These are phyloP conservation scores for Neuroscelio doddi DNA, from an alignment of 2,888 invertebrate species.

Conservation along the genomic window DNA sequence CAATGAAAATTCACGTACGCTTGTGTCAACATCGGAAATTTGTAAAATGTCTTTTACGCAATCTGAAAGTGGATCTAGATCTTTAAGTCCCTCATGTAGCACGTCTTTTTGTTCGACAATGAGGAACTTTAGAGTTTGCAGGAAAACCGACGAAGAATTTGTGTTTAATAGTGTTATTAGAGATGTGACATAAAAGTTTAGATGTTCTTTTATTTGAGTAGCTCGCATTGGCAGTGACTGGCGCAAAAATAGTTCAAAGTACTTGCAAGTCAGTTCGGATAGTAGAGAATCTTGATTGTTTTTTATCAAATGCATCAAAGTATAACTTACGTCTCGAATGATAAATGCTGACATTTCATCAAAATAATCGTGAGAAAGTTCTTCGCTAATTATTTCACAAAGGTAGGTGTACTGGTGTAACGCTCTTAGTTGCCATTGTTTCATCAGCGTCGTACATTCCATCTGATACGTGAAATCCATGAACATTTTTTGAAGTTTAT, in stretches of 20 bases:
- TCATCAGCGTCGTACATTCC: conserved; percentile 69
- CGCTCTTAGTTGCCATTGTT: conserved; percentile 68
- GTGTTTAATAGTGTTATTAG: conserved; percentile 71
- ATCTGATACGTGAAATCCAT: conserved; percentile 74
- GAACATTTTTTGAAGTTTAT: conserved; percentile 75
- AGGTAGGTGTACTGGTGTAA: conserved; percentile 77
- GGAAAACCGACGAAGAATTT: conserved; percentile 15
- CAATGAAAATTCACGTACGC: conserved; percentile 8
- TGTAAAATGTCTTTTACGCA: conserved; percentile 56
- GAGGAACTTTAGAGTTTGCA: conserved; percentile 74
- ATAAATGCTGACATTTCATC: conserved; percentile 74
- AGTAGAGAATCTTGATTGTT: conserved; percentile 61
- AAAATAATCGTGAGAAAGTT: conserved; percentile 62
- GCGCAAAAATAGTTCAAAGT: conserved; percentile 72
- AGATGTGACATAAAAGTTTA: conserved; percentile 74
- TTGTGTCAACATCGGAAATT: conserved; percentile 59
- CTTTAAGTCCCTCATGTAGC: conserved; percentile 72
- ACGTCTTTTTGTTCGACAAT: conserved; percentile 73
- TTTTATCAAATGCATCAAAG: conserved; percentile 73
- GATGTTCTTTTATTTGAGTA: conserved; percentile 71
- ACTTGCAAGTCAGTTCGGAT: conserved; percentile 59
- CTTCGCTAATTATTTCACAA: conserved; percentile 70
- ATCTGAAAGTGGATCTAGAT: conserved; percentile 75
- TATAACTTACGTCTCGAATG: conserved; percentile 75
- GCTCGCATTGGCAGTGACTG: conserved; percentile 71